A percentile compares a stretch with the other conserved stretches of the same genome.
phyloP scores from a whole-genome alignment of 2,113 vertebrate species.

The Cryptotis parvus region DNA sequence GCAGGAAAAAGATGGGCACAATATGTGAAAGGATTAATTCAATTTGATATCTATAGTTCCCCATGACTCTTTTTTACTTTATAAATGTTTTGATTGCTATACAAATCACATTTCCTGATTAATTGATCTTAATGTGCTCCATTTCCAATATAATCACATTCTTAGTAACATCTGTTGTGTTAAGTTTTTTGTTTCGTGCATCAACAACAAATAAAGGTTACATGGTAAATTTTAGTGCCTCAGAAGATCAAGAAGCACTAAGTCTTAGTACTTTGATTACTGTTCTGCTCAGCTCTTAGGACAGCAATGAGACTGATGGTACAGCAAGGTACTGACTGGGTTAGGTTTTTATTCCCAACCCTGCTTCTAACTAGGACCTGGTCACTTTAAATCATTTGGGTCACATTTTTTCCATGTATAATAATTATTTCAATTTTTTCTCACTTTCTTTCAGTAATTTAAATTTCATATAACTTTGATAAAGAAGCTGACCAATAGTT shows the following conservation, averaged over 20 bases:
- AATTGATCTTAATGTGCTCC: background rate
- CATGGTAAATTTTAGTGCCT: background rate
- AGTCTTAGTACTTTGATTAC: background rate
- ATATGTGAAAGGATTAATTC: background rate
- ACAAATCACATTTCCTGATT: background rate
- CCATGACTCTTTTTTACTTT: background rate
- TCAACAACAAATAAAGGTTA: background rate
- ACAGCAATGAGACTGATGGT: background rate
- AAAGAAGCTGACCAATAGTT: background rate
- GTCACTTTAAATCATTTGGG: background rate
- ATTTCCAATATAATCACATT: background rate
- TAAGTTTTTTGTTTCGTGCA: conserved; percentile 6
- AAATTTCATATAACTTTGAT: conserved; percentile 13
- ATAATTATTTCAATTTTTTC: background rate
- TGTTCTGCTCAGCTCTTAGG: accelerated
- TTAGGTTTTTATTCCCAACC: background rate
- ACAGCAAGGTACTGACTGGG: background rate
- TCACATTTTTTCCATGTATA: background rate
- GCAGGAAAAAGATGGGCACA: background rate
- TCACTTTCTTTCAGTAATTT: background rate
- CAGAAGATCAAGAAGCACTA: background rate
- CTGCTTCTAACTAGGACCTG: conserved; percentile 2
- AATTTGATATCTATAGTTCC: too few species aligned
- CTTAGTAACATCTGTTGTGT: background rate
- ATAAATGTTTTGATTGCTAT: background rate